phyloP scores from a whole-genome alignment of 2,797 vertebrate genomes.

The Halcyon badia region DNA sequence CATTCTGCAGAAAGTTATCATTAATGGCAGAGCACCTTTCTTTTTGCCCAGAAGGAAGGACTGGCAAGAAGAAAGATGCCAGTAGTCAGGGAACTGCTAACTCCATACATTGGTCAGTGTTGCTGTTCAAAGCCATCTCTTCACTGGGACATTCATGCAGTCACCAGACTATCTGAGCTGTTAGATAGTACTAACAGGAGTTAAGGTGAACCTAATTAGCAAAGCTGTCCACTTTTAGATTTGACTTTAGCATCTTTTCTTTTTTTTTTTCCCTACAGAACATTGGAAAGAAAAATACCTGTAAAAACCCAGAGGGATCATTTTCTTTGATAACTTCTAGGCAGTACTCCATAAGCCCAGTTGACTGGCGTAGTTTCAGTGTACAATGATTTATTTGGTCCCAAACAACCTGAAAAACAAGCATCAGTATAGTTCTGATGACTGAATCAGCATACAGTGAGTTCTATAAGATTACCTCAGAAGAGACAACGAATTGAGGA shows the following conservation, averaged over 20 bases:
- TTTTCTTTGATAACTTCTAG: conserved; percentile 98
- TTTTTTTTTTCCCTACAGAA: background rate
- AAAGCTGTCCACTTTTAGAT: background rate
- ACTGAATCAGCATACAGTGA: background rate
- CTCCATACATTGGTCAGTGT: rapidly evolving
- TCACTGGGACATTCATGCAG: background rate
- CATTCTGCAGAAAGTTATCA: background rate
- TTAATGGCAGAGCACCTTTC: background rate
- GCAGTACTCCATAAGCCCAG: conserved; percentile 98
- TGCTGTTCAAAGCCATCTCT: background rate
- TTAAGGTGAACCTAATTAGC: background rate
- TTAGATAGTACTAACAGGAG: background rate
- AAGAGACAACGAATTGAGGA: background rate
- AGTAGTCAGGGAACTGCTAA: background rate
- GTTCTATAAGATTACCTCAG: conserved; percentile 1
- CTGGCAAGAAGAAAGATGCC: background rate
- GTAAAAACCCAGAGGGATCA: conserved; percentile 95
- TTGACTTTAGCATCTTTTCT: rapidly evolving
- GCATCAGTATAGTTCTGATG: background rate
- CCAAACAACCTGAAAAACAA: conserved; percentile 89
- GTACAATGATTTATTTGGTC: conserved; percentile 99
- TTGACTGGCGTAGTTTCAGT: conserved; percentile 96
- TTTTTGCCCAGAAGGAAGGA: background rate
- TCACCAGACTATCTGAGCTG: background rate
- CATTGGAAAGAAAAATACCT: conserved; percentile 79